Conservation (phyloP, 2,113 vertebrate genomes). For the Mystacornis crossleyi region DNA sequence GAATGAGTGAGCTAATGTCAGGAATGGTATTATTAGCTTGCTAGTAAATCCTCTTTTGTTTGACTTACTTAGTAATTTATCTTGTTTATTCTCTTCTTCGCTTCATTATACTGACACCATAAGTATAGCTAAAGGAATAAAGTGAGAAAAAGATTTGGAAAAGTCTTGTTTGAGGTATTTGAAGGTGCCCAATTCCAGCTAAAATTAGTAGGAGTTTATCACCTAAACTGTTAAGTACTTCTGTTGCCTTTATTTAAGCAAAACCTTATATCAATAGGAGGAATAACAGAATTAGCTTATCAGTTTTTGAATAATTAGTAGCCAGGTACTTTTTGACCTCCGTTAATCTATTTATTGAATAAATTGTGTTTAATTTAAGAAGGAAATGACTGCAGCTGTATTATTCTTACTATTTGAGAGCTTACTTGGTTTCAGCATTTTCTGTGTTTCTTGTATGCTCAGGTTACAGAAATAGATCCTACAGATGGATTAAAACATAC, state of each 20-base stretch:
- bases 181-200: background rate
- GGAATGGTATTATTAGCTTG: background rate
- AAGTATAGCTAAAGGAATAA: background rate
- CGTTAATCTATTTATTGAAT: background rate
- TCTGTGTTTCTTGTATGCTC: conserved; percentile 21
- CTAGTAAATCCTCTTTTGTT: background rate
- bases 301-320: background rate
- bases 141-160: background rate
- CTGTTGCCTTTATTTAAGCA: background rate
- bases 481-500: conserved; percentile 61
- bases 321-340: background rate
- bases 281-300: background rate
- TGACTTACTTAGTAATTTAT: background rate
- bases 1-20: background rate
- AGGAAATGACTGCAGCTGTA: background rate
- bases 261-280: background rate
- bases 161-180: background rate
- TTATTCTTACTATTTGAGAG: conserved; percentile 45
- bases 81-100: background rate
- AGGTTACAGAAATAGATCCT: conserved; percentile 54
- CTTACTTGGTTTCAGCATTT: conserved; percentile 37
- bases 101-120: background rate
- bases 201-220: background rate
- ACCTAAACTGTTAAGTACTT: background rate
- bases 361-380: background rate